Base-by-base conservation (phyloP, 1,140 invertebrate genomes). In the Whitmania pigra region DNA sequence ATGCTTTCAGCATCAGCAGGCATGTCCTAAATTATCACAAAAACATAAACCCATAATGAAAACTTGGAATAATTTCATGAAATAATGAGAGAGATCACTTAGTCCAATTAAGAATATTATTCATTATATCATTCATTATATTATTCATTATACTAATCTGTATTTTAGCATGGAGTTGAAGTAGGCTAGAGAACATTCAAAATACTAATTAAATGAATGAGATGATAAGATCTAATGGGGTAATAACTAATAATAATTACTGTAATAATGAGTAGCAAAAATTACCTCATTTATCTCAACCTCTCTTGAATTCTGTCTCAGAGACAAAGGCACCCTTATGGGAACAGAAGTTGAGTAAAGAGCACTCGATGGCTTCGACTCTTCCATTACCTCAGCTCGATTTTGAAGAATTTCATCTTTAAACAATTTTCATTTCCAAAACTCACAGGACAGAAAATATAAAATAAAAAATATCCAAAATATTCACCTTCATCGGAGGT, bases 1-100 rank as follows among this genome's bases (percentile, higher is more conserved):
- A 63, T 63, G 20, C 57, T 63, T 31, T 63, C 22, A 22, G 22
- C 57, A 63, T 63, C 57, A 63, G 29, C 57, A 63, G 57, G 57
- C 22, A 31, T 63, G 22, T 63, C 57, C 57, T 63, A 63, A n/a
- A 60, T 9, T 7, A 60, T 5, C 4, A n/a, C 5, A 22, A 4
- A 22, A 5, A 60, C 9, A 7, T 60, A n/a, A 60, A n/a, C n/a
- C n/a, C n/a, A n/a, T n/a, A n/a, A n/a, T n/a, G n/a, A n/a, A n/a
- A n/a, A n/a, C n/a, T n/a, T n/a, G n/a, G n/a, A n/a, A n/a, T n/a
- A n/a, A n/a, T n/a, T n/a, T n/a, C n/a, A n/a, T n/a, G 31, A 36
- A 36, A 36, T 36, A 36, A 36, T 36, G 31, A 36, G 31, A 36
- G 31, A 36, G 31, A 6, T 36, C 31, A 36, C 31, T 3, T 36